Evolutionary conservation across 2,888 invertebrate genomes (phyloP), one percentile per base, ranked within the genome.

Genomic region (Phengaris alcon): DNA sequence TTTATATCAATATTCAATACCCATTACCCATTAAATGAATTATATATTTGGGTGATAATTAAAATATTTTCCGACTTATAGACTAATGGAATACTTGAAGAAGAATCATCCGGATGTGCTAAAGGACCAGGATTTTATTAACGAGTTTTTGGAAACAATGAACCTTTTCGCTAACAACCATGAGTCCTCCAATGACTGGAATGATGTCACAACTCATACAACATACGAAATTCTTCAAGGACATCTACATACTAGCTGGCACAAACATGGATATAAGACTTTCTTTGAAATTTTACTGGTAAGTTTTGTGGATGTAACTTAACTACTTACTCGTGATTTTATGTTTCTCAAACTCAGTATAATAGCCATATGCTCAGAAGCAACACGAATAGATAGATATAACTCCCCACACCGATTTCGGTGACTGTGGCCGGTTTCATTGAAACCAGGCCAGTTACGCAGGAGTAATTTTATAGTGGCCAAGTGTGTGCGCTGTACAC

Each of bases 241-340:
- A 0, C 77, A 81, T 35, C 82, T 82, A 75, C 80, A 82, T 13
- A 74, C 81, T 75, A 85, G 85, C 70, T 87, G 85, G 85, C 84
- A 85, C 51, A 76, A 77, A 35, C 57, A 81, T 13, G 86, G 87
- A 0, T 87, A 85, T 76, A 84, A 82, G 52, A 85, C 85, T 0
- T 82, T 85, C 68, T 85, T 87, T 69, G 84, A 85, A 13, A 78
- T 86, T 6, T 68, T 85, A 55, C 10, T 84, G 80, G 84, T 84
- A 57, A 82, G 83, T 79, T 4, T 35, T 3, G 35, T 35, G 35
- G 35, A 35, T 35, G 35, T 35, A 35, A 35, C 35, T 35, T 35
- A 35, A 35, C 35, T 35, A 35, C 35, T 1, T 35, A 35, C 3
- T 35, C 35, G n/a, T n/a, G n/a, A n/a, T n/a, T n/a, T n/a, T n/a